Base-by-base conservation (phyloP, 1,140 invertebrate genomes). In the Psix sp. region DNA sequence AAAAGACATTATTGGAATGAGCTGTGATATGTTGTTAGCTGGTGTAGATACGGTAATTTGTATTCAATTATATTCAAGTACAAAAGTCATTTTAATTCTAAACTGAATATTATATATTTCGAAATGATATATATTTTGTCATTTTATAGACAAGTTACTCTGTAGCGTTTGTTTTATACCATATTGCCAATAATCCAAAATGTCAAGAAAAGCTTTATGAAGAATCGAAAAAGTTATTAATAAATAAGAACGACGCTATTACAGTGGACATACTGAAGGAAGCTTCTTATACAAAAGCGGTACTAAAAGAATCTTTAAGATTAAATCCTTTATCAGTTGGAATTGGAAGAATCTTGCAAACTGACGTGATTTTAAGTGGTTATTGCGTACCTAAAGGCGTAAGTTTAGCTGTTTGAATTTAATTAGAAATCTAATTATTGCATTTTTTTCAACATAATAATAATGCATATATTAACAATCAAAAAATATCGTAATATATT, bases 361-460 rank as follows among this genome's bases (percentile, higher is more conserved):
- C 91, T 57, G 93, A 97, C 80, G 86, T 92, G 2, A 85, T 93
- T 5, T 89, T 99, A 38, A 93, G 91, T 65, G 94, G 93, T 31
- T 98, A 95, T 87, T 81, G 89, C 39, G 91, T 98, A 60, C 96
- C 96, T 9, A 91, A 93, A 85, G 93, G 91, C 56, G 96, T 97
- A 89, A 91, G 91, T 86, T 3, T 38, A 3, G 3, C 2, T 38
- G 2, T 14, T 38, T 38, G 3, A 38, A 6, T 15, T 6, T 3
- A 9, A 9, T 9, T 24, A 24, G 21, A 24, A 38, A 16, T 38
- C 35, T 38, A 4, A 38, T 5, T 38, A 33, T 33, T 33, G n/a
- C 31, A 11, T n/a, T 18, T 5, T n/a, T n/a, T n/a, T n/a, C n/a
- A n/a, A n/a, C 10, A 11, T 39, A 11, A 33, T 39, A 40, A 40